Base-by-base conservation (phyloP, 2,888 invertebrate species). In the Pegoplata infirma region DNA sequence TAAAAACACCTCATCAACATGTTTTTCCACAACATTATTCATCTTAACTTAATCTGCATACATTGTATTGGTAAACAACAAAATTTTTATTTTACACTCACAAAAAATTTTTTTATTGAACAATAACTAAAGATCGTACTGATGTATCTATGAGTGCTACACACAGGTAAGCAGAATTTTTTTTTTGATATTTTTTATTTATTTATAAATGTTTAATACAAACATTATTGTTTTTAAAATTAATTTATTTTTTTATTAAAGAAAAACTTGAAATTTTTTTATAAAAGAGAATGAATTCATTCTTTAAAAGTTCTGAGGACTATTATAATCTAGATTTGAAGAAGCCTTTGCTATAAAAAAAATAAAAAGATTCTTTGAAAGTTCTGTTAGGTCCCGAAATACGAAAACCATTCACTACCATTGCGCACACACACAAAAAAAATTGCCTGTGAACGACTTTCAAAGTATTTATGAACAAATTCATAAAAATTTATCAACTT, bases 111-210 rank as follows among this genome's bases (percentile, higher is more conserved):
- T 58, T 66, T 36, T 46, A 36, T 68, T n/a, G n/a, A n/a, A 76
- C 2, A 75, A 71, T 47, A 21, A 76, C 16, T 44, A 83, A 87
- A 90, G 89, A 90, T 85, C 88, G 89, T 80, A 89, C 89, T 86
- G 89, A 89, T 84, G 86, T 88, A 76, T 88, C 88, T 76, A 87
- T 89, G 85, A 89, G 89, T 82, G 88, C 89, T 76, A 89, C 86
- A 59, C 90, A 90, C 82, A 90, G 89, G 89, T 90, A 89, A 89
- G 89, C 83, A 69, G 36, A n/a, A n/a, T 72, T 79, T 80, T 81
- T 77, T 40, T 14, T 19, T 67, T 78, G 53, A 67, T 56, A 61
- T 73, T 66, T 63, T 56, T 76, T 53, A 17, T 64, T 23, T 46
- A 21, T 53, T 71, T 66, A 51, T 56, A 66, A n/a, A n/a, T n/a